A percentile compares a stretch with the other conserved stretches of the same genome.
Evolutionary conservation across 2,888 invertebrate genomes (phyloP).

Genomic region (Melanotus villosus): DNA sequence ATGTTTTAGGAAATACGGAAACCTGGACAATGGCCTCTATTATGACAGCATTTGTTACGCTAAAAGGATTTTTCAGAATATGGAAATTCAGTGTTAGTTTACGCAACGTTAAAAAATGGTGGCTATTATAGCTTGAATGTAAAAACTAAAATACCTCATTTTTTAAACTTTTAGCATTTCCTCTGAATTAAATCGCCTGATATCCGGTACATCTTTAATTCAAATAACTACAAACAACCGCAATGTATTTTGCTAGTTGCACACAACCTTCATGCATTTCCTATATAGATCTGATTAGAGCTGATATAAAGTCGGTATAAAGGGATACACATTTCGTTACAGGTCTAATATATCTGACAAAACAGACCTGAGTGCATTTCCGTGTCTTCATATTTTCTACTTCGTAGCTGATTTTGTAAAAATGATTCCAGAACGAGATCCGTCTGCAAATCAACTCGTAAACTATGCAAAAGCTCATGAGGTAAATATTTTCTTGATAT

Average conservation of each 20-base stretch:
- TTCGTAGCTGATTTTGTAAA: no score
- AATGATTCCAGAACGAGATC: slow-evolving; percentile 48
- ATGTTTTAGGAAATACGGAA: slow-evolving; percentile 11
- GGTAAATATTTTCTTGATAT: slow-evolving; percentile 53
- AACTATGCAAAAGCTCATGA: slow-evolving; percentile 58
- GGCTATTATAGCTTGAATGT: background rate
- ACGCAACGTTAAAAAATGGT: no score
- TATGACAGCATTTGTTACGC: background rate
- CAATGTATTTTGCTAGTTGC: background rate
- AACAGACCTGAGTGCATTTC: background rate
- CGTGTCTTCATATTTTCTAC: no score
- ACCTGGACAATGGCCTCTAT: background rate
- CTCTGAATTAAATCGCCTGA: background rate
- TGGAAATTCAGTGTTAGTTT: no score
- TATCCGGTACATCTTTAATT: background rate
- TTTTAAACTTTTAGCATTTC: no score
- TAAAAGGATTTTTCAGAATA: slow-evolving; percentile 6
- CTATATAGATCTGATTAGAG: background rate
- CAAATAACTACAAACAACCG: background rate
- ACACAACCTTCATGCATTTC: slow-evolving; percentile 8
- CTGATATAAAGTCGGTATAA: background rate
- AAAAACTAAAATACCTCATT: no score
- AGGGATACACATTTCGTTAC: background rate
- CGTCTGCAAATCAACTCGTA: slow-evolving; percentile 60
- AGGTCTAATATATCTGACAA: background rate